A percentile compares a stretch with the other conserved stretches of the same genome.
Conservation (phyloP, 2,113 vertebrate species). For the Lichenostomus cassidix region DNA sequence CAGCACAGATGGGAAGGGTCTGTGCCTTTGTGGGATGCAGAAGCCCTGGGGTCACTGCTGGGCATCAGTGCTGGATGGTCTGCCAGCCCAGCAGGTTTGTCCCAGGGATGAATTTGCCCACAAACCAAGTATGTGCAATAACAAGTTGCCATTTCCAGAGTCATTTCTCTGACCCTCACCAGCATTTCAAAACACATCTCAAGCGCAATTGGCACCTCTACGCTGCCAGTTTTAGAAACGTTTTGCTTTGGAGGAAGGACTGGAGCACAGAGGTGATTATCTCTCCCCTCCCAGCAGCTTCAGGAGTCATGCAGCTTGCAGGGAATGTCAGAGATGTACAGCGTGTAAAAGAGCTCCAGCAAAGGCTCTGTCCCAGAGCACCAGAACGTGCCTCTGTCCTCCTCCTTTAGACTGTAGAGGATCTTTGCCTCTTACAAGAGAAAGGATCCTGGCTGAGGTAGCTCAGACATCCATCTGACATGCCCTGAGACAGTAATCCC, state of each 20-base stretch:
- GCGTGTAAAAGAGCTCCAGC: conserved; percentile 25
- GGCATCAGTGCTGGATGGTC: background rate
- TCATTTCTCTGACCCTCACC: conserved; percentile 8
- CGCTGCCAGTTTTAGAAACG: conserved; percentile 17
- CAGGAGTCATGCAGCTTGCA: background rate
- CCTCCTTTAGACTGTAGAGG: background rate
- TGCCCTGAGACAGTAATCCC: background rate
- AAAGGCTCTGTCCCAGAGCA: background rate
- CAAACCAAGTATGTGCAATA: background rate
- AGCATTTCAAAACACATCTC: background rate
- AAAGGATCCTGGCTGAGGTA: conserved; percentile 6
- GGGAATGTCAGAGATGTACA: conserved; percentile 12
- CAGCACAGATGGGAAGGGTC: background rate
- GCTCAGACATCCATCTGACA: conserved; percentile 22
- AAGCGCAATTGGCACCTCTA: background rate
- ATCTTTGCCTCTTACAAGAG: conserved; percentile 23
- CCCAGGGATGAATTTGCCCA: background rate
- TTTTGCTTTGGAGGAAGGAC: conserved; percentile 45
- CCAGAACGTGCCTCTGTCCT: background rate
- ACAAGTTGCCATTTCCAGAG: conserved; percentile 32
- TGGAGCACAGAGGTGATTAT: conserved; percentile 46
- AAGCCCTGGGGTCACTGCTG: background rate
- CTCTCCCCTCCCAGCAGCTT: conserved; percentile 20
- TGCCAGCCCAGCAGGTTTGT: background rate
- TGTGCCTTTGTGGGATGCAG: accelerated